A percentile compares a stretch with the other conserved stretches of the same genome.
Conservation (phyloP, 2,888 invertebrate species). For the Chrysodeixis includens region DNA sequence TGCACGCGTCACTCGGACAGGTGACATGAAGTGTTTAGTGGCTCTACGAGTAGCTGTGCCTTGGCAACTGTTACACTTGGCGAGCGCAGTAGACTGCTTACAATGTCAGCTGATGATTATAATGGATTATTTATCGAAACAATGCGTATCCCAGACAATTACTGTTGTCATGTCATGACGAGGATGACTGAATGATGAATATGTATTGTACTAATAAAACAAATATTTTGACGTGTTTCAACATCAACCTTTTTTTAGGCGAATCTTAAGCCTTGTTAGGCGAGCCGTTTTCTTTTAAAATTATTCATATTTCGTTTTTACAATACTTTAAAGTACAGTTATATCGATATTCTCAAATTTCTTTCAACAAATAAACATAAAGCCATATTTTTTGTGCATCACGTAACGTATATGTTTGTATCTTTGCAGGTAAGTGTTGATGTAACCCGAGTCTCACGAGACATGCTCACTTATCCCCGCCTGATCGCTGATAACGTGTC, state of each 20-base stretch:
- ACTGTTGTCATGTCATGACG: neutral
- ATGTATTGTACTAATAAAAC: too few relatives aligned
- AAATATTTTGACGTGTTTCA: too few relatives aligned
- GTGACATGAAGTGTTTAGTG: conserved; percentile 5
- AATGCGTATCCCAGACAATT: neutral
- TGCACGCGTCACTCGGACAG: conserved; percentile 21
- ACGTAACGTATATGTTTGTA: conserved; percentile 74
- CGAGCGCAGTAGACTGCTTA: neutral
- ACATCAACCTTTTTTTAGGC: too few relatives aligned
- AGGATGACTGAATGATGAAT: too few relatives aligned
- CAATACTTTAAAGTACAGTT: neutral
- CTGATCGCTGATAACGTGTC: conserved; percentile 37
- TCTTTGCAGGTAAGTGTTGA: conserved; percentile 85
- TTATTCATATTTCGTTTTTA: neutral
- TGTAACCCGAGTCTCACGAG: conserved; percentile 73
- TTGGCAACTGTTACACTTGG: neutral
- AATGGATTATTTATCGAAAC: neutral
- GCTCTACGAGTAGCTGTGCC: neutral
- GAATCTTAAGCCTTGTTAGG: too few relatives aligned
- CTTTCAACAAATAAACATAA: conserved; percentile 49
- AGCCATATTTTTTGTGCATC: conserved; percentile 49
- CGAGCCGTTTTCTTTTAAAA: too few relatives aligned
- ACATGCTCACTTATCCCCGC: conserved; percentile 29
- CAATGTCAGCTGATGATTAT: neutral
- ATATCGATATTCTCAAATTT: conserved; percentile 51